These are phyloP conservation scores for Dryomyza anilis DNA, from an alignment of 2,888 invertebrate genomes.

Conservation along the genomic window DNA sequence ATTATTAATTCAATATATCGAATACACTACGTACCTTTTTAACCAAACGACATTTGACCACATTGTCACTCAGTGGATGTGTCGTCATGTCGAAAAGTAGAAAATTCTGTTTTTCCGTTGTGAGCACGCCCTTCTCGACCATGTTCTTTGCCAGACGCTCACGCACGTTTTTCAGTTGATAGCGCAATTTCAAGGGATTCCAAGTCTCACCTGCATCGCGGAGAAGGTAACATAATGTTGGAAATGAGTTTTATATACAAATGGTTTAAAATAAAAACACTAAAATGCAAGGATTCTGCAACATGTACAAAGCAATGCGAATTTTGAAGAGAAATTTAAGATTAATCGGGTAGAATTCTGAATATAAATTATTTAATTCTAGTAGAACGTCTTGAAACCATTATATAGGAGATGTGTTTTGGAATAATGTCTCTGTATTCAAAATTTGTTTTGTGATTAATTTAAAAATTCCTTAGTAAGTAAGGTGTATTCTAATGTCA, in stretches of 20 bases:
- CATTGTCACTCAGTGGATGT: constrained; percentile 95
- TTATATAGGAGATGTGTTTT: no score
- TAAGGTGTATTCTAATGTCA: no score
- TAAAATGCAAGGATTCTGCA: not conserved
- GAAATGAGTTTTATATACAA: no score
- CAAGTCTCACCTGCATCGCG: constrained; percentile 92
- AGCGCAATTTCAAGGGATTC: constrained; percentile 98
- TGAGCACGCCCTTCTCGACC: constrained; percentile 98
- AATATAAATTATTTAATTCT: no score
- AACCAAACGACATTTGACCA: constrained; percentile 93
- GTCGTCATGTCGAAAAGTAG: constrained; percentile 99
- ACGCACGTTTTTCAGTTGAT: constrained; percentile 97
- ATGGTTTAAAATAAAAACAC: not conserved
- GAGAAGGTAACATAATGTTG: no score
- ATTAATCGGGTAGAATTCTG: no score
- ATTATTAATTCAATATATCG: not conserved
- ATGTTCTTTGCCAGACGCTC: constrained; percentile 99
- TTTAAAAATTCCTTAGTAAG: no score
- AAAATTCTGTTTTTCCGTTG: constrained; percentile 99
- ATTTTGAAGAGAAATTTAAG: no score
- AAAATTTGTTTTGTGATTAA: no score
- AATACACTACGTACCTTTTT: constrained; percentile 74
- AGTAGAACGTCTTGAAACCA: no score
- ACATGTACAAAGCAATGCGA: not conserved
- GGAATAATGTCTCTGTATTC: no score